These are phyloP conservation scores for Mionectes macconnelli DNA, from an alignment of 2,113 vertebrate species.

Conservation along the genomic window DNA sequence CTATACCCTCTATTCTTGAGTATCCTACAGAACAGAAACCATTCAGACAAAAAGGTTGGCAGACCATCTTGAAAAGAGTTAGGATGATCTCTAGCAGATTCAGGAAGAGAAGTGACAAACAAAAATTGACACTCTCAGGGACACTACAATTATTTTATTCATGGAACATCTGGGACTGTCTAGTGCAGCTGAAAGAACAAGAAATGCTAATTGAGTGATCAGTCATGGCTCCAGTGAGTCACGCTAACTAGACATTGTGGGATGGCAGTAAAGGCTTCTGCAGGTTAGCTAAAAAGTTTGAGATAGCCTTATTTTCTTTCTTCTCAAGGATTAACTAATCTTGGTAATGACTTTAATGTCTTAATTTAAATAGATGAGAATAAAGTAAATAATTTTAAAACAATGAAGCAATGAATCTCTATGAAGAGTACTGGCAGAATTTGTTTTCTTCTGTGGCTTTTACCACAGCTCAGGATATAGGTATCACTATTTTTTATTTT, in stretches of 20 bases:
- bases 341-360: not conserved
- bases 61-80: not conserved
- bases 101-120: not conserved
- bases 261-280: not conserved
- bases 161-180: slow-evolving; percentile 19
- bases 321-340: not conserved
- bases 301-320: not conserved
- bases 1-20: not conserved
- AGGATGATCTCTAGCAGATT: not conserved
- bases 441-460: not conserved
- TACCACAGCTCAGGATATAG: not conserved
- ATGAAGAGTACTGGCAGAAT: not conserved
- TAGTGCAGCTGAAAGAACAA: not conserved
- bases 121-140: not conserved
- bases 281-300: not conserved
- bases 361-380: not conserved
- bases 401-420: not conserved
- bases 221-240: not conserved
- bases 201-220: slow-evolving; percentile 8
- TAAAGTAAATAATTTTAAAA: not conserved
- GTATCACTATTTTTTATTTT: not conserved
- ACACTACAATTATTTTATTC: slow-evolving; percentile 13
- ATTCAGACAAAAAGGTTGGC: not conserved
- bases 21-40: not conserved
- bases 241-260: not conserved